Conservation (phyloP, 1,140 invertebrate species). For the Plutomurus gul region DNA sequence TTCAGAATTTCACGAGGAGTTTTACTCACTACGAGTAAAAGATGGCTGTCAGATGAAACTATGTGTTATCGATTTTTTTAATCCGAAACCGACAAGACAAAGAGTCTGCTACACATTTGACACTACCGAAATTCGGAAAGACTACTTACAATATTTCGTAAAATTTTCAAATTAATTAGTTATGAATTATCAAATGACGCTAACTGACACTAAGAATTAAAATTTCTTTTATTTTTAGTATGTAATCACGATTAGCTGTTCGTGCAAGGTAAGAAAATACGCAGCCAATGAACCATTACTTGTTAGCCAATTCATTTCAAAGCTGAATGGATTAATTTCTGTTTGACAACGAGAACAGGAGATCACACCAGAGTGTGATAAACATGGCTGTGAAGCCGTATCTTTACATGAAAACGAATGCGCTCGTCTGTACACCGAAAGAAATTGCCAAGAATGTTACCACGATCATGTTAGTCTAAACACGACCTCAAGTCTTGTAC, state of each 20-base stretch:
- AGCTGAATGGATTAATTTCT: too few species aligned
- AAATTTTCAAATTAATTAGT: too few species aligned
- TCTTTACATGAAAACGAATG: neutral
- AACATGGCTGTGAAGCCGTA: neutral
- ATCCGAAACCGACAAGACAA: neutral
- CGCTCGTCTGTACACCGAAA: neutral
- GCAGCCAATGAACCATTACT: too few species aligned
- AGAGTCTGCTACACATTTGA: neutral
- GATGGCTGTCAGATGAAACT: neutral
- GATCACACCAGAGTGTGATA: neutral
- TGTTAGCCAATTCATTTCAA: too few species aligned
- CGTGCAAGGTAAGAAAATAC: neutral
- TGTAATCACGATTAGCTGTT: neutral
- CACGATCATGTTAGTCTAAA: neutral
- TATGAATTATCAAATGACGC: neutral
- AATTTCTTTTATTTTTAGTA: neutral
- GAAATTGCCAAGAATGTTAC: neutral
- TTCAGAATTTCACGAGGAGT: neutral
- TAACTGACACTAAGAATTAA: neutral
- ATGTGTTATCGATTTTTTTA: neutral
- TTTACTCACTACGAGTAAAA: neutral
- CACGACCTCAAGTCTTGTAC: neutral
- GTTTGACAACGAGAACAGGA: too few species aligned
- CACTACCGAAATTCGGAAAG: neutral
- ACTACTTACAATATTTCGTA: conserved; percentile 1